Evolutionary conservation across 2,113 vertebrate genomes (phyloP).

Genomic region (Sylvicapra grimmia): DNA sequence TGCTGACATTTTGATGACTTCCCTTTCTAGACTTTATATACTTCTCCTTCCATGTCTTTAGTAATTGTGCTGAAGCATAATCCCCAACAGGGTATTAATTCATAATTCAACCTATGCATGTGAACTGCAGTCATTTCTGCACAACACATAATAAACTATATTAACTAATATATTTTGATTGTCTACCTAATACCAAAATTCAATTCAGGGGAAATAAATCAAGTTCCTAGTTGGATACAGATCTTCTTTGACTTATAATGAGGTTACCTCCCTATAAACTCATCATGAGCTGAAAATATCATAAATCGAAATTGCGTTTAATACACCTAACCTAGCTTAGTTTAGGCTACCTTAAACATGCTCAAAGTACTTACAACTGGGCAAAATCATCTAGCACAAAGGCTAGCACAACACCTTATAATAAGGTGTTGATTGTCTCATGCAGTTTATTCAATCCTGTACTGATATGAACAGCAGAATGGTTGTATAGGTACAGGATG

Average conservation of each 20-base stretch:
- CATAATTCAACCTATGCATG: neutral
- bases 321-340: neutral
- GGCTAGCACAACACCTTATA: no score
- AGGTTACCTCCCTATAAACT: neutral
- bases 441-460: neutral
- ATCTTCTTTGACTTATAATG: neutral
- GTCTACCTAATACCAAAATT: conserved; percentile 14
- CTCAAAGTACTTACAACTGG: neutral
- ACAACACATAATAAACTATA: neutral
- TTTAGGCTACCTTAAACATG: neutral
- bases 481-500: neutral
- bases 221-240: conserved; percentile 22
- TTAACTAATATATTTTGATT: conserved; percentile 1
- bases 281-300: neutral
- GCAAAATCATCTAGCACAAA: neutral
- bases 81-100: neutral
- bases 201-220: neutral
- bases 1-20: conserved; percentile 44
- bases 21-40: neutral
- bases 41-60: conserved; percentile 34
- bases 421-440: neutral
- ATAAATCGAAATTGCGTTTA: neutral
- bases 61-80: conserved; percentile 13
- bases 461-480: neutral
- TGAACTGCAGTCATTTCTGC: conserved; percentile 3